Percentiles rank a stretch among this genome's conserved stretches.
Evolutionary conservation across 1,140 invertebrate species (phyloP).

Genomic region (Lepidostoma basale): DNA sequence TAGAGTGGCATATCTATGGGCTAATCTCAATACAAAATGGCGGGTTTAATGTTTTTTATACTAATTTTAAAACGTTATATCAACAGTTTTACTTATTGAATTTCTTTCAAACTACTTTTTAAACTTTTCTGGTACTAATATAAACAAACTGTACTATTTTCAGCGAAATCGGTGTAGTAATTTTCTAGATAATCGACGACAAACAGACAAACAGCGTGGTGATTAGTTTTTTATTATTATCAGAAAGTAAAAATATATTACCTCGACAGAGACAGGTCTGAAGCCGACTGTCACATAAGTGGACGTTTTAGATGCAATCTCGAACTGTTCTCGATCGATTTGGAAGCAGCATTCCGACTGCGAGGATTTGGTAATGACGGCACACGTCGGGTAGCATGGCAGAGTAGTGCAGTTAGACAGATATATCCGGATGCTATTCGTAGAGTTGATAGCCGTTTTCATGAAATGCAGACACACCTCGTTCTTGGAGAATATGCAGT

Average conservation of each 20-base stretch:
- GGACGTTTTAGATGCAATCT: not conserved
- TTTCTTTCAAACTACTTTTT: no score
- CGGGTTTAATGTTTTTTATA: no score
- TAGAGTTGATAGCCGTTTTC: not conserved
- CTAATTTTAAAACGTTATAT: no score
- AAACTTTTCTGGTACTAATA: no score
- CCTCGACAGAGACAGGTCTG: not conserved
- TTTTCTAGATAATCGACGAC: no score
- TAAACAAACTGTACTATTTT: no score
- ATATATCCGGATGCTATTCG: not conserved
- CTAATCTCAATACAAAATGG: no score
- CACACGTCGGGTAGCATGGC: not conserved
- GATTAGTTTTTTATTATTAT: no score
- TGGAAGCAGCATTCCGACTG: not conserved
- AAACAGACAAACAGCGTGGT: no score
- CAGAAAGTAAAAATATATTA: not conserved
- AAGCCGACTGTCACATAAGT: not conserved
- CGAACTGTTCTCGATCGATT: not conserved
- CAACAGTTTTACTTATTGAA: no score
- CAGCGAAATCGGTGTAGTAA: no score
- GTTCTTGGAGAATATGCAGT: not conserved
- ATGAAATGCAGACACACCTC: slow-evolving; percentile 13
- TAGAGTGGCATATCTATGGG: no score
- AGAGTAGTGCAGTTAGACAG: not conserved
- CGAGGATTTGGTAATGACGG: not conserved